Percentiles rank a stretch among this genome's conserved stretches.
phyloP scores from a whole-genome alignment of 2,113 vertebrate genomes.

The Oxyruncus cristatus region DNA sequence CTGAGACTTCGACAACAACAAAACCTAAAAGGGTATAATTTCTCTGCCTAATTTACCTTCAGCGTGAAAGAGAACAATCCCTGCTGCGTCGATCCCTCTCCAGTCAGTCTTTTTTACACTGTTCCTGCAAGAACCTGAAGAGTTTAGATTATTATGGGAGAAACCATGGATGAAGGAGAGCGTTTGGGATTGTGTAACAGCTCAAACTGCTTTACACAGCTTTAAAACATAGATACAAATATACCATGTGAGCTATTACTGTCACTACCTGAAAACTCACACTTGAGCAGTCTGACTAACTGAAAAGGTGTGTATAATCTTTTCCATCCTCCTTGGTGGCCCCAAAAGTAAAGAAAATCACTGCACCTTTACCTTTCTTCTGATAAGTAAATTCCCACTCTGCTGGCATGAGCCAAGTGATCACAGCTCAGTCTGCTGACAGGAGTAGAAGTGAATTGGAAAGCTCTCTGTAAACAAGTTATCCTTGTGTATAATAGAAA shows the following conservation, averaged over 20 bases:
- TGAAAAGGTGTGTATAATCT: neutral
- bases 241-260: neutral
- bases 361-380: neutral
- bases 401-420: neutral
- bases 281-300: neutral
- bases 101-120: neutral
- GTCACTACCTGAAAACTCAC: neutral
- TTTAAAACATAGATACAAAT: neutral
- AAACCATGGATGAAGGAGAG: neutral
- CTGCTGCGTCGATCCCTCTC: neutral
- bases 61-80: neutral
- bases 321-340: neutral
- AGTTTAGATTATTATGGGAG: neutral
- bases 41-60: neutral
- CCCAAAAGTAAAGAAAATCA: neutral
- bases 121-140: neutral
- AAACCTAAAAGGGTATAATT: neutral
- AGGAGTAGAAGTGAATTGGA: neutral
- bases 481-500: neutral
- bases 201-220: neutral
- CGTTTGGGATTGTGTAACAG: neutral
- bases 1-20: neutral
- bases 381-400: neutral
- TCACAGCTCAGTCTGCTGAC: neutral
- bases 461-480: slow-evolving; percentile 3